Conservation (phyloP, 1,140 invertebrate species). For the Gyrodactylus bullatarudis region DNA sequence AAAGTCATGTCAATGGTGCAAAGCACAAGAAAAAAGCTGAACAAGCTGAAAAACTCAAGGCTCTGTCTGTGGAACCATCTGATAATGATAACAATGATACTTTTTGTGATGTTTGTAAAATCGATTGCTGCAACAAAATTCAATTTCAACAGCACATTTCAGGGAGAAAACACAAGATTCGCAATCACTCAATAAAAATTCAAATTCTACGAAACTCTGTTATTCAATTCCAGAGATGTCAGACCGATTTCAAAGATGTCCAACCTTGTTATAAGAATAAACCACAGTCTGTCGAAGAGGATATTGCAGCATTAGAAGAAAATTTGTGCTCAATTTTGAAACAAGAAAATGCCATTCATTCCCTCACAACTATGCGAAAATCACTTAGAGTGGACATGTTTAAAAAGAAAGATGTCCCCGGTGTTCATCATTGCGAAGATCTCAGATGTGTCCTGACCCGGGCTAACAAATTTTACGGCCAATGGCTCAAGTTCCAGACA, state of each 20-base stretch:
- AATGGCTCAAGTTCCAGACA: background rate
- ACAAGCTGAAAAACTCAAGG: background rate
- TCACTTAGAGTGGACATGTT: background rate
- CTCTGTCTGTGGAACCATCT: background rate
- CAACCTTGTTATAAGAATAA: background rate
- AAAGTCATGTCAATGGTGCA: background rate
- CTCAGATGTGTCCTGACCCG: background rate
- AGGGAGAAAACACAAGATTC: background rate
- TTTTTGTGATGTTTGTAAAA: background rate
- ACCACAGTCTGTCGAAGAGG: background rate
- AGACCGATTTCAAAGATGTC: background rate
- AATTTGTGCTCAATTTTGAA: background rate
- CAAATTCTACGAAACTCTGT: background rate
- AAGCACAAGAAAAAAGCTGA: background rate
- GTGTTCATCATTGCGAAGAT: background rate
- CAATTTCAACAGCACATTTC: background rate
- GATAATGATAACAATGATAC: background rate
- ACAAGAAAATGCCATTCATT: background rate
- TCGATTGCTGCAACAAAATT: background rate
- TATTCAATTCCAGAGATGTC: background rate
- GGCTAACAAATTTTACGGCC: background rate
- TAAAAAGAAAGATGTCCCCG: background rate
- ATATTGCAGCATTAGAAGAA: background rate
- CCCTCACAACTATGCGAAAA: background rate
- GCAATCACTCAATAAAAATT: background rate